Percentiles rank a stretch among this genome's conserved stretches.
Evolutionary conservation across 2,888 invertebrate genomes (phyloP).

Genomic region (Caenorhabditis panamensis): DNA sequence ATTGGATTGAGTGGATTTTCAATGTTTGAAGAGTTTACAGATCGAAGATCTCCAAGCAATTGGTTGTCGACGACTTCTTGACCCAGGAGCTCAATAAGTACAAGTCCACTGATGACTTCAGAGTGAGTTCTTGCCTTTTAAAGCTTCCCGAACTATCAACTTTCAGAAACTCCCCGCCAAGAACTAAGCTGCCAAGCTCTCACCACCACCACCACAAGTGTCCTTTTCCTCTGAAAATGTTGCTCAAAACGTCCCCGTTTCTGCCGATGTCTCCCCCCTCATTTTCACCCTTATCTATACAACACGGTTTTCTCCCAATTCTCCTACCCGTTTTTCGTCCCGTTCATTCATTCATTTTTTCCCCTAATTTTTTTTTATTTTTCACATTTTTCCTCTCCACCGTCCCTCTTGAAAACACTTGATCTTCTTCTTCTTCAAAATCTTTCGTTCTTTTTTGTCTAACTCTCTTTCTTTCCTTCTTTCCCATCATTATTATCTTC

Average conservation of each 20-base stretch:
- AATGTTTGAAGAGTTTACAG: slow-evolving; percentile 36
- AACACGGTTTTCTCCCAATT: slow-evolving; percentile 37
- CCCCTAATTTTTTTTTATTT: slow-evolving; percentile 3
- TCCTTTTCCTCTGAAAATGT: slow-evolving; percentile 53
- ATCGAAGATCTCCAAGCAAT: slow-evolving; percentile 74
- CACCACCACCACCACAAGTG: slow-evolving; percentile 35
- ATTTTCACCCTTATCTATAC: not conserved
- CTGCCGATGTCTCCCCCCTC: slow-evolving; percentile 28
- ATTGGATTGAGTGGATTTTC: not conserved
- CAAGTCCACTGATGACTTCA: slow-evolving; percentile 83
- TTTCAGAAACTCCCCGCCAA: slow-evolving; percentile 50
- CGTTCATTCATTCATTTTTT: not conserved
- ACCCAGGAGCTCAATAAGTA: slow-evolving; percentile 82
- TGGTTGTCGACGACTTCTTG: slow-evolving; percentile 82
- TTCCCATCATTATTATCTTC: slow-evolving; percentile 2
- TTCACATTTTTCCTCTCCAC: not conserved
- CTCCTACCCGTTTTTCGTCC: slow-evolving; percentile 9
- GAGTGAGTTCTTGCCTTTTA: slow-evolving; percentile 23
- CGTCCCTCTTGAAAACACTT: slow-evolving; percentile 22
- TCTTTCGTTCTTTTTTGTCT: slow-evolving; percentile 23
- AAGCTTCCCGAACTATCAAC: not conserved
- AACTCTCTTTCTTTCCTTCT: slow-evolving; percentile 4
- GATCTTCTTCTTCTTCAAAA: slow-evolving; percentile 34
- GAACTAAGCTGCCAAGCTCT: slow-evolving; percentile 19
- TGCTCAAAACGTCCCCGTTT: slow-evolving; percentile 48